phyloP scores from a whole-genome alignment of 2,888 invertebrate species.

The Ellobium chinense region DNA sequence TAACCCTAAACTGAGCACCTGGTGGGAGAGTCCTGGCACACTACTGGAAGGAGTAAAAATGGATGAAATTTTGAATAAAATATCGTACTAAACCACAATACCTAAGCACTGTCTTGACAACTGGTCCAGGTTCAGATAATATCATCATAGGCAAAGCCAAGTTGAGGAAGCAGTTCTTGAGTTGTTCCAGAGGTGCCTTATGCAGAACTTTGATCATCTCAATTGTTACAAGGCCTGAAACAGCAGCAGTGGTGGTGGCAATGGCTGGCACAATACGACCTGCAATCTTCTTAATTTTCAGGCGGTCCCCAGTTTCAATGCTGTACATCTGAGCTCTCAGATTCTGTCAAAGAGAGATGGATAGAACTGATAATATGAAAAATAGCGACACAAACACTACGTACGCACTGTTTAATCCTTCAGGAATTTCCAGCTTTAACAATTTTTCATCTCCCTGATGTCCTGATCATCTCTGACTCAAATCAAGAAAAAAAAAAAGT shows the following conservation, averaged over 20 bases:
- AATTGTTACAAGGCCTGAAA: conserved; percentile 78
- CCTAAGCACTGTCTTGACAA: conserved; percentile 68
- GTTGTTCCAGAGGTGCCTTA: conserved; percentile 65
- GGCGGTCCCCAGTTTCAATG: conserved; percentile 75
- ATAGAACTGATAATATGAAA: too few relatives aligned
- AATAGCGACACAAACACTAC: too few relatives aligned
- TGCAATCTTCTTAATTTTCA: conserved; percentile 78
- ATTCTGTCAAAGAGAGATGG: too few relatives aligned
- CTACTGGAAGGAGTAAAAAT: too few relatives aligned
- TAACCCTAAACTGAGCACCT: background rate
- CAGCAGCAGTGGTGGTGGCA: conserved; percentile 79
- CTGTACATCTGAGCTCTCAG: conserved; percentile 78
- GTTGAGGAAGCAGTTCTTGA: conserved; percentile 78
- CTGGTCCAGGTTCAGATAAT: conserved; percentile 77
- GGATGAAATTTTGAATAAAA: too few relatives aligned
- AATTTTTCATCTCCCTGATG: too few relatives aligned
- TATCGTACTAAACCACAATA: conserved; percentile 52
- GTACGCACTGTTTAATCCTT: too few relatives aligned
- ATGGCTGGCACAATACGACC: conserved; percentile 80
- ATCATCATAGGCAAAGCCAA: conserved; percentile 77
- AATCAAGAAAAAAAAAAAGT: too few relatives aligned
- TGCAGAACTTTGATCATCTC: conserved; percentile 76
- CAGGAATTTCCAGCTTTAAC: too few relatives aligned
- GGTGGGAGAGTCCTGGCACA: too few relatives aligned
- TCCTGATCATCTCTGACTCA: too few relatives aligned